A percentile compares a stretch with the other conserved stretches of the same genome.
These are phyloP conservation scores for Rhinogobius similis DNA, from an alignment of 2,113 vertebrate species.

Conservation along the genomic window DNA sequence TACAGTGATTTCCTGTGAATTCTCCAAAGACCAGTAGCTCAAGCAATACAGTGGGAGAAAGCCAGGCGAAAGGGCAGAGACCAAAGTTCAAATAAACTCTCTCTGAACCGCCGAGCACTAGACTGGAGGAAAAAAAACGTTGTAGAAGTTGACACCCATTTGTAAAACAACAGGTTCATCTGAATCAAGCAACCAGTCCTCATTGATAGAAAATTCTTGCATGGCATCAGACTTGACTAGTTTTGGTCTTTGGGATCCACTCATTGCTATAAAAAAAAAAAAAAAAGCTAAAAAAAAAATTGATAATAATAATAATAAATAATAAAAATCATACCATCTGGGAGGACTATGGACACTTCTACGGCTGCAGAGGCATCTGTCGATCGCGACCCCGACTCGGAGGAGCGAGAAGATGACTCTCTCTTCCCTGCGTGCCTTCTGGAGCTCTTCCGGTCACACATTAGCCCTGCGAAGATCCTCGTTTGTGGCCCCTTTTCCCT, in stretches of 20 bases:
- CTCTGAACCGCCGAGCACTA: conserved; percentile 34
- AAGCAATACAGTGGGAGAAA: conserved; percentile 64
- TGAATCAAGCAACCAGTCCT: not conserved
- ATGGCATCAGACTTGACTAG: not conserved
- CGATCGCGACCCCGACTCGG: conserved; percentile 60
- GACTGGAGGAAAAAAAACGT: conserved; percentile 48
- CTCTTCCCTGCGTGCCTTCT: conserved; percentile 74
- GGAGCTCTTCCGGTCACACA: conserved; percentile 80
- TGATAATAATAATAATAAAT: not conserved
- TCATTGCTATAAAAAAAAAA: too few species aligned
- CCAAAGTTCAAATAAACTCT: conserved; percentile 72
- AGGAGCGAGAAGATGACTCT: conserved; percentile 71
- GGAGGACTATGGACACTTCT: conserved; percentile 64
- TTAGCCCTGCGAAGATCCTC: conserved; percentile 58
- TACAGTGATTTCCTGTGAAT: conserved; percentile 61
- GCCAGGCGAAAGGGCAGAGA: conserved; percentile 42
- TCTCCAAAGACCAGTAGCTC: conserved; percentile 49
- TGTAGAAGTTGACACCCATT: conserved; percentile 39
- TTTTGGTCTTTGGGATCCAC: conserved; percentile 12
- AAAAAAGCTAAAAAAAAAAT: not conserved
- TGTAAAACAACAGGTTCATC: conserved; percentile 4
- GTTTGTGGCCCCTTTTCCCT: conserved; percentile 54
- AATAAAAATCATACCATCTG: conserved; percentile 71
- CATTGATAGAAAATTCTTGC: not conserved
- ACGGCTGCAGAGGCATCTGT: conserved; percentile 48